A percentile compares a stretch with the other conserved stretches of the same genome.
These are phyloP conservation scores for Penaeus vannamei DNA, from an alignment of 1,140 invertebrate genomes.

Conservation along the genomic window DNA sequence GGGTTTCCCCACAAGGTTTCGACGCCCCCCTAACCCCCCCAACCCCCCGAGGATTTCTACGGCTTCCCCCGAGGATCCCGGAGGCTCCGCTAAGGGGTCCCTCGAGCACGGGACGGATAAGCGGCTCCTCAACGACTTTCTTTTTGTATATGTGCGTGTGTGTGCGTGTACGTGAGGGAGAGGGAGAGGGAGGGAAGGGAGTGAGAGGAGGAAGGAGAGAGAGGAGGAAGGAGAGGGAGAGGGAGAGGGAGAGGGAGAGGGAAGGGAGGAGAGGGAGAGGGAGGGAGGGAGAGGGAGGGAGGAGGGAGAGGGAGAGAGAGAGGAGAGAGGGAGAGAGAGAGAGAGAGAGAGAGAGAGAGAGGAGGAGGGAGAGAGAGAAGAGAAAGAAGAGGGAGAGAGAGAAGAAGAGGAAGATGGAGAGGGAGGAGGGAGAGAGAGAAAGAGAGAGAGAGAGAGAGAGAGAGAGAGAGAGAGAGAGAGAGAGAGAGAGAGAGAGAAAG, in stretches of 20 bases:
- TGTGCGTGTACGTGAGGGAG: not conserved
- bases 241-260: slow-evolving; percentile 4
- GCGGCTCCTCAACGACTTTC: not conserved
- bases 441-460: no score
- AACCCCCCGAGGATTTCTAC: no score
- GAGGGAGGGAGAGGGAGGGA: not conserved
- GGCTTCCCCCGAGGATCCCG: no score
- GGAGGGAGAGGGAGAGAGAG: not conserved
- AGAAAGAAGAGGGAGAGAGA: not conserved
- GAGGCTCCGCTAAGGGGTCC: no score
- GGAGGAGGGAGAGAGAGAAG: no score
- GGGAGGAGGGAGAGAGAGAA: no score
- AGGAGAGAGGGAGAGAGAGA: not conserved
- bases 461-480: no score
- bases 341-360: slow-evolving; percentile 4
- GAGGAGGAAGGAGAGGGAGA: not conserved
- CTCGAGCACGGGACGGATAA: not conserved
- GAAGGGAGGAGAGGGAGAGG: not conserved
- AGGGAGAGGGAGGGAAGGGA: not conserved
- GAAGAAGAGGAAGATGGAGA: no score
- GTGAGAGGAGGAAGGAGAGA: not conserved
- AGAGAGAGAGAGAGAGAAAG: no score
- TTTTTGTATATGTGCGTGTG: not conserved
- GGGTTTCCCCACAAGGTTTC: no score
- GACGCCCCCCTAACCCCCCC: no score